Base-by-base conservation (phyloP, 2,888 invertebrate species). In the Aphidoletes aphidimyza region DNA sequence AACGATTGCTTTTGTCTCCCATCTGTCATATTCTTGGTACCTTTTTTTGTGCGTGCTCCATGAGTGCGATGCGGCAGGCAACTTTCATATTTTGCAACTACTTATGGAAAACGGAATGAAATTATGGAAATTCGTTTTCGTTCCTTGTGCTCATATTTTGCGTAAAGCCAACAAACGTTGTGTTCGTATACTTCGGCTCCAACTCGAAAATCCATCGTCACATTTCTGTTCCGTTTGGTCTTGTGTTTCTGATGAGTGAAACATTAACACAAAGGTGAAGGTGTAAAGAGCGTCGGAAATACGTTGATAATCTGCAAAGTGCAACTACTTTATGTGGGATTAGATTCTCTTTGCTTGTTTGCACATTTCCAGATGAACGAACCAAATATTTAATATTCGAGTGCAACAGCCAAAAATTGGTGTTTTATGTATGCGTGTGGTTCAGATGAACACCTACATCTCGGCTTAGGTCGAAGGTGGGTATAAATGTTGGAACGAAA, bases 251-350 rank as follows among this genome's bases (percentile, higher is more conserved):
- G n/a, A n/a, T 42, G 42, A 11, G 26, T 11, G 30, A 69, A 69
- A 69, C 26, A 30, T 69, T 26, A 69, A 69, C 34, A 9, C 3
- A 69, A 30, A 69, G 19, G 14, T 30, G 17, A 47, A 19, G 17
- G 47, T 17, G 19, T 2, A 69, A 26, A 69, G 30, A 69, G 34
- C 26, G 14, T 69, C 34, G 34, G 30, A 69, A 69, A 69, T 69
- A 69, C 69, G 34, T 17, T 69, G 26, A 69, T 69, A 69, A 69
- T 69, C 69, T 69, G 30, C 17, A 69, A 30, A 69, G 26, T 69
- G 69, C 69, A 69, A 30, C 69, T 34, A 69, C 69, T 69, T 69
- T 69, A 69, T 14, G 30, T n/a, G 26, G 34, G 69, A 69, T 69
- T 30, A 30, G 69, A 69, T 1, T n/a, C n/a, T n/a, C n/a, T 69